phyloP scores from a whole-genome alignment of 30 jellyfish, hydroid and myxozoan genomes.

The Rhopilema esculentum region DNA sequence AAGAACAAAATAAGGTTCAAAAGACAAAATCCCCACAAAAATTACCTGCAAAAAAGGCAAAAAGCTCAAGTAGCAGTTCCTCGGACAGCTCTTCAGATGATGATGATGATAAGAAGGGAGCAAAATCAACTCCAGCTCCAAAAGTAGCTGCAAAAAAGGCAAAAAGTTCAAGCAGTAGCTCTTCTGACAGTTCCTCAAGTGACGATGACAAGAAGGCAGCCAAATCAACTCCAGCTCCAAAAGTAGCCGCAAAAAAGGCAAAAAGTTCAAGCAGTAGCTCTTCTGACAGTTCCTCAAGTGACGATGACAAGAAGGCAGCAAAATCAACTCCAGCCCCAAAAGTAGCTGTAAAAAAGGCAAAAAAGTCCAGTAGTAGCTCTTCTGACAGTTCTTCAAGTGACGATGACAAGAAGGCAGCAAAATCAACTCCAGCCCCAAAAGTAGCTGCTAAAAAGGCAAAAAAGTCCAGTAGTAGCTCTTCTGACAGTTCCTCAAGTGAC shows the following conservation, averaged over 20 bases:
- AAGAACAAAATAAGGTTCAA: not conserved
- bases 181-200: constrained; percentile 42
- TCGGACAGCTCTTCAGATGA: constrained; percentile 33
- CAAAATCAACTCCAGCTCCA: constrained; percentile 6
- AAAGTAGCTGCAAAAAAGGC: not conserved
- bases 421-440: not conserved
- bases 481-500: constrained; percentile 33
- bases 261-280: constrained; percentile 27
- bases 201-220: constrained; percentile 9
- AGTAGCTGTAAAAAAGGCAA: constrained; percentile 1
- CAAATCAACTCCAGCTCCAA: not conserved
- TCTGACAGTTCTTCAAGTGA: constrained; percentile 36
- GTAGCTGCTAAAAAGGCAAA: constrained; percentile 5
- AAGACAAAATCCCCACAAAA: no score
- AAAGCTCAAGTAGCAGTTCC: constrained; percentile 44
- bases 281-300: constrained; percentile 46
- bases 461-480: constrained; percentile 23
- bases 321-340: not conserved
- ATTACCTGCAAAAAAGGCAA: constrained; percentile 5
- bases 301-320: constrained; percentile 9
- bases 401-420: constrained; percentile 1
- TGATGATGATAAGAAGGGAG: constrained; percentile 4
- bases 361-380: constrained; percentile 17
- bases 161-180: constrained; percentile 36
- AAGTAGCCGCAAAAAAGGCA: not conserved